Conservation (phyloP, 2,888 invertebrate genomes). For the Enoplolaimus lenunculus region DNA sequence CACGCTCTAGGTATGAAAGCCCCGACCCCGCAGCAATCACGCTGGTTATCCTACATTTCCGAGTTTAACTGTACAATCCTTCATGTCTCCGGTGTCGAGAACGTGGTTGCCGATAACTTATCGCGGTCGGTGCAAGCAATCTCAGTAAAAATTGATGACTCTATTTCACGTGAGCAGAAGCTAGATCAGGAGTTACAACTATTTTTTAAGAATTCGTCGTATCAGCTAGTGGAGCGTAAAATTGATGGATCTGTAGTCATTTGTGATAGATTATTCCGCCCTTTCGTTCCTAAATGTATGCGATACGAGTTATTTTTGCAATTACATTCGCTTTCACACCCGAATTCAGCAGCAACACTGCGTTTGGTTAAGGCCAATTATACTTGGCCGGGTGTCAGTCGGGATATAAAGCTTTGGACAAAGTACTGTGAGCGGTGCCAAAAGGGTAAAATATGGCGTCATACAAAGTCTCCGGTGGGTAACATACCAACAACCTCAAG, state of each 20-base stretch:
- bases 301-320: neutral
- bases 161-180: neutral
- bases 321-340: neutral
- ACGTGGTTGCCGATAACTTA: neutral
- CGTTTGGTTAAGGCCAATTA: neutral
- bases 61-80: too few relatives aligned
- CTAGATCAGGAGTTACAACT: neutral
- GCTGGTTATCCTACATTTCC: slow-evolving; percentile 7
- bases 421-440: neutral
- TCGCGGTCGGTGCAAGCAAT: neutral
- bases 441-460: neutral
- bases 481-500: neutral
- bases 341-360: neutral
- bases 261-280: too few relatives aligned
- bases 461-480: neutral
- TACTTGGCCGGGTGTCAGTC: neutral
- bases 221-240: neutral
- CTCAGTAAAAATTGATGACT: neutral
- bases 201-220: neutral
- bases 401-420: neutral
- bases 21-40: neutral
- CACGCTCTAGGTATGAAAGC: too few relatives aligned
- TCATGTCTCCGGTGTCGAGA: too few relatives aligned
- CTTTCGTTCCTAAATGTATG: too few relatives aligned
- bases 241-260: neutral